Evolutionary conservation across 1,140 invertebrate genomes (phyloP).

Genomic region (Saccostrea glomerata): DNA sequence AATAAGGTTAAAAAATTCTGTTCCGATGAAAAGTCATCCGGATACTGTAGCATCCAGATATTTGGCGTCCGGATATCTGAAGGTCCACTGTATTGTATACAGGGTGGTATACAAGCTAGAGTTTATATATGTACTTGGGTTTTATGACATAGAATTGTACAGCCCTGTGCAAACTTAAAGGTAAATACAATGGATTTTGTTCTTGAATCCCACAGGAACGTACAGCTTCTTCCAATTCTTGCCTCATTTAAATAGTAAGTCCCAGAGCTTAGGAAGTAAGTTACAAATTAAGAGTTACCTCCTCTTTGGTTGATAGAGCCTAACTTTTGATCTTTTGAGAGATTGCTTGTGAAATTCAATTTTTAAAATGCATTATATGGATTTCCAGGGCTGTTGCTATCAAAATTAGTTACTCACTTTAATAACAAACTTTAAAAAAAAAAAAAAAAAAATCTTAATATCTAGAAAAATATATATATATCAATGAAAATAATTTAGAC

Average conservation of each 20-base stretch:
- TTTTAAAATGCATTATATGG: background rate
- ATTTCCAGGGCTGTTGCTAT: background rate
- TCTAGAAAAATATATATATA: background rate
- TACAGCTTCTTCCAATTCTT: background rate
- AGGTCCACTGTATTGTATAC: no score
- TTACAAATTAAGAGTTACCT: slow-evolving; percentile 12
- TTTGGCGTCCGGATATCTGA: no score
- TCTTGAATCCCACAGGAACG: slow-evolving; percentile 14
- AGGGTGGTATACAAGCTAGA: no score
- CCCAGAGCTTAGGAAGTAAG: background rate
- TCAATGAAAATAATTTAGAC: background rate
- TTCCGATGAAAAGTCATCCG: no score
- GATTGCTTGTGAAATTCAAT: background rate
- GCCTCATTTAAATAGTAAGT: slow-evolving; percentile 17
- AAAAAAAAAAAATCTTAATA: background rate
- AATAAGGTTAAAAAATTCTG: no score
- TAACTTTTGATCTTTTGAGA: background rate
- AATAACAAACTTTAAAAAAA: background rate
- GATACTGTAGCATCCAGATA: no score
- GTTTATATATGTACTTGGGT: no score
- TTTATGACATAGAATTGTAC: background rate
- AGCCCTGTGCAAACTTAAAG: background rate
- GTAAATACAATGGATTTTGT: background rate
- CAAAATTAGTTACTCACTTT: no score
- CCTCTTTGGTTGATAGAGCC: slow-evolving; percentile 2